Evolutionary conservation across 92 coral and sea anemone genomes (phyloP).

Genomic region (Micromussa lordhowensis): DNA sequence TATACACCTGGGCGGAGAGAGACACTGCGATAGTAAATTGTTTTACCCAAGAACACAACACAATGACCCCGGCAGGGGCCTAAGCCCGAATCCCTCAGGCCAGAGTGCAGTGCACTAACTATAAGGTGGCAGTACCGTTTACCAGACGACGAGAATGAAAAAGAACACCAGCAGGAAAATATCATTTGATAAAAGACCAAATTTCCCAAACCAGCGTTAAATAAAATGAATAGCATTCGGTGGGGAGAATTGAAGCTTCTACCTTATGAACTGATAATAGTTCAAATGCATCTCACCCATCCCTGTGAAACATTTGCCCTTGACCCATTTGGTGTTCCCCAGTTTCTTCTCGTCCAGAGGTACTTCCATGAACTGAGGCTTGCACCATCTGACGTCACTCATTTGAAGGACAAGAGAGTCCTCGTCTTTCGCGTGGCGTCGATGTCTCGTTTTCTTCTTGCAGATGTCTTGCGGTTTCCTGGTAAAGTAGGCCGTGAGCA

Average conservation of each 20-base stretch:
- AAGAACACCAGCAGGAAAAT: too few relatives aligned
- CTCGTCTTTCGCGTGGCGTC: not conserved
- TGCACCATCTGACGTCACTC: slow-evolving; percentile 40
- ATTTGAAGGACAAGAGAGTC: slow-evolving; percentile 45
- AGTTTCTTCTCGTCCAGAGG: slow-evolving; percentile 37
- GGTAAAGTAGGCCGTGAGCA: slow-evolving; percentile 56
- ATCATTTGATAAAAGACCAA: too few relatives aligned
- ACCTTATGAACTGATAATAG: not conserved
- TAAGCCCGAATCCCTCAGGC: too few relatives aligned
- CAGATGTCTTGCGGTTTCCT: slow-evolving; percentile 48
- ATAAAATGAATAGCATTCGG: not conserved
- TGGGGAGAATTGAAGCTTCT: too few relatives aligned
- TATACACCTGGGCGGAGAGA: too few relatives aligned
- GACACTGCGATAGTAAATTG: too few relatives aligned
- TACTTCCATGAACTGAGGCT: slow-evolving; percentile 31
- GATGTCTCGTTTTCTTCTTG: slow-evolving; percentile 4
- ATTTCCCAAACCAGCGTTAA: not conserved
- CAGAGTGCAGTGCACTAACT: too few relatives aligned
- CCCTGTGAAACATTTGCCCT: slow-evolving; percentile 35
- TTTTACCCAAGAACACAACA: too few relatives aligned
- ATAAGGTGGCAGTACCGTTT: not conserved
- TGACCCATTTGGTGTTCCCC: slow-evolving; percentile 46
- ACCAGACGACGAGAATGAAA: not conserved
- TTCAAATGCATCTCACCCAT: slow-evolving; percentile 48
- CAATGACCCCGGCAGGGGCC: too few relatives aligned